Evolutionary conservation across 2,797 vertebrate genomes (phyloP).

Genomic region (Phylloscopus collybita): DNA sequence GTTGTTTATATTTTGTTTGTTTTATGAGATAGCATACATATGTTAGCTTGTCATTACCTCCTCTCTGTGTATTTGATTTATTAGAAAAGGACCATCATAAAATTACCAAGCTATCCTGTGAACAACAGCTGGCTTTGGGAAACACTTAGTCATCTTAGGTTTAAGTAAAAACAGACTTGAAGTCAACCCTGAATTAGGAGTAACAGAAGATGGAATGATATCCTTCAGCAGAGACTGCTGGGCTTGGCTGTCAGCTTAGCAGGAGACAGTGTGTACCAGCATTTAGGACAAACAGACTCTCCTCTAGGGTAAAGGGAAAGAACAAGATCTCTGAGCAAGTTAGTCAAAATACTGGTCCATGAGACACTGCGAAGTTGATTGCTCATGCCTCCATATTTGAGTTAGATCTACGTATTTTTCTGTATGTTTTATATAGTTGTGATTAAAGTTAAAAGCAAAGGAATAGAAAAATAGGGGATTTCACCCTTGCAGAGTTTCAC

Average conservation of each 20-base stretch:
- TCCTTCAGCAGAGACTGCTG: background rate
- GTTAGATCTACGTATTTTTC: background rate
- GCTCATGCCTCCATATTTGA: background rate
- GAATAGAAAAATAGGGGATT: background rate
- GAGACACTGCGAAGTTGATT: background rate
- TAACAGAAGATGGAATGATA: background rate
- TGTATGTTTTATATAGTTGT: background rate
- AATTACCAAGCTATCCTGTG: conserved; percentile 27
- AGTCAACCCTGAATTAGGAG: conserved; percentile 30
- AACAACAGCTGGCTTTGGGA: conserved; percentile 66
- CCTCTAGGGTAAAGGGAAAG: background rate
- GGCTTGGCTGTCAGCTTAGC: background rate
- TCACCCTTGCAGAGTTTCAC: background rate
- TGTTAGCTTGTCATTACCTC: conserved; percentile 40
- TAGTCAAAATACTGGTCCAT: background rate
- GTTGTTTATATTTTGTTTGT: conserved; percentile 31
- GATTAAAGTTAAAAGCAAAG: background rate
- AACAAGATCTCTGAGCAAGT: background rate
- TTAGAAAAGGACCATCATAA: conserved; percentile 48
- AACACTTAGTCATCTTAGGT: conserved; percentile 38
- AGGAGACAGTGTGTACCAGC: background rate
- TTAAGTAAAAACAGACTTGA: conserved; percentile 70
- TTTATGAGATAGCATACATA: conserved; percentile 33
- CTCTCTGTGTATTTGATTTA: background rate
- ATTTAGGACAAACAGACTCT: background rate